These are phyloP conservation scores for Nasonia oneida DNA, from an alignment of 2,888 invertebrate species.

Conservation along the genomic window DNA sequence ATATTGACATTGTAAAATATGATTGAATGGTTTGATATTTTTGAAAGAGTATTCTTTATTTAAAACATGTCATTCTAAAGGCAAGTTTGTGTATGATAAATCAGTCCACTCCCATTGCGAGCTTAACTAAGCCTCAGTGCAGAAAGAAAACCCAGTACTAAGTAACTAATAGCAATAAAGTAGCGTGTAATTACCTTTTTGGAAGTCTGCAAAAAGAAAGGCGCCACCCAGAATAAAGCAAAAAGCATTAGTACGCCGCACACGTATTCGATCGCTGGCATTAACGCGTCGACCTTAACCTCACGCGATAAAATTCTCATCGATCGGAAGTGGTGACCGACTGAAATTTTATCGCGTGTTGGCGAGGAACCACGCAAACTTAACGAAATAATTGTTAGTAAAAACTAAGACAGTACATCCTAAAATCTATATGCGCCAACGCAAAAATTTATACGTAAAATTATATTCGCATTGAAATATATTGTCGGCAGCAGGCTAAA, in stretches of 20 bases:
- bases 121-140: constrained; percentile 44
- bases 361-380: constrained; percentile 11
- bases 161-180: constrained; percentile 59
- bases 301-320: background rate
- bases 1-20: background rate
- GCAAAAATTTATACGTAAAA: constrained; percentile 36
- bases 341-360: constrained; percentile 35
- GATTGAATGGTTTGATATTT: background rate
- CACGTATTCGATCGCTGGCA: constrained; percentile 49
- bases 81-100: constrained; percentile 22
- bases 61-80: background rate
- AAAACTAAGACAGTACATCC: constrained; percentile 57
- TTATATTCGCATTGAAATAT: constrained; percentile 50
- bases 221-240: constrained; percentile 79
- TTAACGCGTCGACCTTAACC: constrained; percentile 13
- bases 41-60: background rate
- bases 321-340: background rate
- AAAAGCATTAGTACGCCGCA: constrained; percentile 73
- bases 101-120: constrained; percentile 26
- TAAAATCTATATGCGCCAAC: constrained; percentile 51
- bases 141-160: constrained; percentile 47
- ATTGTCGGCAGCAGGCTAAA: constrained; percentile 33
- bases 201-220: constrained; percentile 80
- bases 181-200: constrained; percentile 79
- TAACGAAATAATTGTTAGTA: constrained; percentile 61